These are phyloP conservation scores for Aldrovandia affinis DNA, from an alignment of 2,797 vertebrate genomes.

Conservation along the genomic window DNA sequence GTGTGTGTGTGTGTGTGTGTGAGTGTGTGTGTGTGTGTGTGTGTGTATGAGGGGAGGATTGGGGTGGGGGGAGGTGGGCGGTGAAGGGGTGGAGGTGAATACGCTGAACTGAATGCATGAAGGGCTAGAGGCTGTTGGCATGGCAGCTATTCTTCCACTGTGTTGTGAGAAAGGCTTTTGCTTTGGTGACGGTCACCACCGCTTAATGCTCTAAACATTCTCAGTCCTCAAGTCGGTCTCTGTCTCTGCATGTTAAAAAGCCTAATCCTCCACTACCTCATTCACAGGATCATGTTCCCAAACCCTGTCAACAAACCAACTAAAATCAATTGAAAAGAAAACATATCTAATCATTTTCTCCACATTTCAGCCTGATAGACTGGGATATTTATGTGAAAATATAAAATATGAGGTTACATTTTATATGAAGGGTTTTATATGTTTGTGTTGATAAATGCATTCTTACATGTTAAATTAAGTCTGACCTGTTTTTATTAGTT, in stretches of 20 bases:
- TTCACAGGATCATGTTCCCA: background rate
- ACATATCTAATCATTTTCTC: background rate
- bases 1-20: background rate
- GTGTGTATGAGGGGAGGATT: background rate
- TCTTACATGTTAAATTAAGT: too few relatives aligned
- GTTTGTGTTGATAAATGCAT: too few relatives aligned
- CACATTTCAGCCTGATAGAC: background rate
- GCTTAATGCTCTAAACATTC: conserved; percentile 50
- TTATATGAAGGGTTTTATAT: too few relatives aligned
- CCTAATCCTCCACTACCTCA: conserved; percentile 24
- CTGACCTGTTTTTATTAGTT: too few relatives aligned
- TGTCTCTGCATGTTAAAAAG: conserved; percentile 32
- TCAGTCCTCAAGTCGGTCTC: conserved; percentile 36
- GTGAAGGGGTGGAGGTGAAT: conserved; percentile 44
- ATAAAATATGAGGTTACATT: too few relatives aligned
- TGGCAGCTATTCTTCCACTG: conserved; percentile 62
- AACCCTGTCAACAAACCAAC: background rate
- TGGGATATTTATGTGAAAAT: background rate
- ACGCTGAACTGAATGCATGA: conserved; percentile 58
- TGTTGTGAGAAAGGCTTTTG: conserved; percentile 60
- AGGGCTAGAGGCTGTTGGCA: conserved; percentile 62
- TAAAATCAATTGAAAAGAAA: background rate
- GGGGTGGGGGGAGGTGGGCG: background rate
- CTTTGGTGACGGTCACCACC: conserved; percentile 46
- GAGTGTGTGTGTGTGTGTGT: conserved; percentile 3